phyloP scores from a whole-genome alignment of 2,888 invertebrate species.

The Drosophila lacicola region DNA sequence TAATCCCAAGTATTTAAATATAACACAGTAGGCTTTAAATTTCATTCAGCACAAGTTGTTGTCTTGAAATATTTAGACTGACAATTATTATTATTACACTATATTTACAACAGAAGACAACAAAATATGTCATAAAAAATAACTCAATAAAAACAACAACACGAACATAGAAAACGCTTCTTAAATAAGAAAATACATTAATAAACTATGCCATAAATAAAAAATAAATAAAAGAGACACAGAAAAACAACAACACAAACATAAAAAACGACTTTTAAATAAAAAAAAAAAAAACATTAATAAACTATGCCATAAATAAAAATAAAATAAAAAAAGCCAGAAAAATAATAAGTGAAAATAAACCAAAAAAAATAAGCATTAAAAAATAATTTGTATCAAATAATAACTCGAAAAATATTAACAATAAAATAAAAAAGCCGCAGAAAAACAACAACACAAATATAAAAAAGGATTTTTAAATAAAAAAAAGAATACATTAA shows the following conservation, averaged over 20 bases:
- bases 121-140: not conserved
- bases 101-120: conserved; percentile 1
- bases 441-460: not conserved
- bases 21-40: conserved; percentile 16
- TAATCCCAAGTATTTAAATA: not conserved
- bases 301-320: too few species aligned
- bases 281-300: too few species aligned
- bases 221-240: not conserved
- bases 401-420: too few species aligned
- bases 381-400: too few species aligned
- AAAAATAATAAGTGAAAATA: too few species aligned
- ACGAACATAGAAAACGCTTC: not conserved
- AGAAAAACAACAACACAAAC: too few species aligned
- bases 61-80: not conserved
- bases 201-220: not conserved
- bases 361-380: too few species aligned
- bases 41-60: conserved; percentile 8
- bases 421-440: not conserved
- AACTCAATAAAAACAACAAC: not conserved
- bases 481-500: not conserved
- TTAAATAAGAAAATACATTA: not conserved
- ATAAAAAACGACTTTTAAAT: too few species aligned
- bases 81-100: not conserved
- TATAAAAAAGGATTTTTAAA: not conserved
- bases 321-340: too few species aligned